These are phyloP conservation scores for Amphimallon solstitiale DNA, from an alignment of 2,888 invertebrate genomes.

Conservation along the genomic window DNA sequence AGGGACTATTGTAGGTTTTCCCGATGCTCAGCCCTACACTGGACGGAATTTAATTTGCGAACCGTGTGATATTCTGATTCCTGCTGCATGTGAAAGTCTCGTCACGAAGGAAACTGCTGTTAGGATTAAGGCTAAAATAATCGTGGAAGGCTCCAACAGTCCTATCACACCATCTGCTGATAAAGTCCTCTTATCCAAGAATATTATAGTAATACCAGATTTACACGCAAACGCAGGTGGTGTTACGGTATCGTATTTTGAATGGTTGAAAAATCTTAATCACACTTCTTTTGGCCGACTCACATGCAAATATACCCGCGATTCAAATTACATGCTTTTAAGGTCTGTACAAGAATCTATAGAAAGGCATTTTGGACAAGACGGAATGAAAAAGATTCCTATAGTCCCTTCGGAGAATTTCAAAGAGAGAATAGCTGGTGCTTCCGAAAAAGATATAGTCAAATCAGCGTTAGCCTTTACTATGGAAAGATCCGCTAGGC, in stretches of 20 bases:
- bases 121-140: constrained; percentile 86
- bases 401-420: constrained; percentile 74
- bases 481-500: constrained; percentile 79
- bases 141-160: constrained; percentile 91
- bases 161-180: constrained; percentile 89
- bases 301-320: constrained; percentile 87
- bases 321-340: constrained; percentile 83
- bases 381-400: constrained; percentile 52
- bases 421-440: constrained; percentile 76
- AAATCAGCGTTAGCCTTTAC: constrained; percentile 86
- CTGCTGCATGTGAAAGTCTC: constrained; percentile 92
- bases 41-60: constrained; percentile 79
- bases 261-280: constrained; percentile 90
- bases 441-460: constrained; percentile 86
- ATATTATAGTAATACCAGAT: constrained; percentile 85
- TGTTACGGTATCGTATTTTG: constrained; percentile 92
- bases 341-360: constrained; percentile 68
- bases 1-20: constrained; percentile 91
- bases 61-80: constrained; percentile 93
- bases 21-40: constrained; percentile 70
- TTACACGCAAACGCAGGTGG: constrained; percentile 82
- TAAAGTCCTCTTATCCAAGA: constrained; percentile 75
- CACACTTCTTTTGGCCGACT: constrained; percentile 90
- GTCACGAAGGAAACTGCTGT: constrained; percentile 88
- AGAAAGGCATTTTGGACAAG: constrained; percentile 55